Evolutionary conservation across 2,888 invertebrate genomes (phyloP).

Genomic region (Rhamphomyia laevipes): DNA sequence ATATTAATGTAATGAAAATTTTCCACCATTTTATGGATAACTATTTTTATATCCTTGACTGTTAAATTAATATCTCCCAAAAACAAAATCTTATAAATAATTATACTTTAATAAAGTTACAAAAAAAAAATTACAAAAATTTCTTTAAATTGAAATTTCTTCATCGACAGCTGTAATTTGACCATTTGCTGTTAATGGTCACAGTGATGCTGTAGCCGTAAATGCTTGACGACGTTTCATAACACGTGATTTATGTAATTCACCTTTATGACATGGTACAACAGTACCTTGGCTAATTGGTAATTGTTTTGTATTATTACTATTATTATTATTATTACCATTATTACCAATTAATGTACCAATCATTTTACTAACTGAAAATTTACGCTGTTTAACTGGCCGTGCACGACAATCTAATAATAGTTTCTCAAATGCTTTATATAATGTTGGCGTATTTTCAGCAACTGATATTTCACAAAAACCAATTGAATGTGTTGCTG

Average conservation of each 20-base stretch:
- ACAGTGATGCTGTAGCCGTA: constrained; percentile 53
- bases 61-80: no score
- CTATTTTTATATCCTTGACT: no score
- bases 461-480: constrained; percentile 75
- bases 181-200: constrained; percentile 39
- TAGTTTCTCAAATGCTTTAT: constrained; percentile 58
- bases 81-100: no score
- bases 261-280: constrained; percentile 47
- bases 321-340: constrained; percentile 20
- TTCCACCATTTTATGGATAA: no score
- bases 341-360: constrained; percentile 32
- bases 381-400: constrained; percentile 53
- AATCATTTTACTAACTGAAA: constrained; percentile 69
- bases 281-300: constrained; percentile 44
- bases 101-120: no score
- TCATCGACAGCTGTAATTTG: neutral
- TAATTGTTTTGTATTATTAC: constrained; percentile 22
- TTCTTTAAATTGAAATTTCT: no score
- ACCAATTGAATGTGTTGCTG: constrained; percentile 54
- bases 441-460: constrained; percentile 62
- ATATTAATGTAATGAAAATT: no score
- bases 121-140: no score
- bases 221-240: constrained; percentile 46
- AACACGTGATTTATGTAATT: constrained; percentile 45
- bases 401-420: constrained; percentile 52